Evolutionary conservation across 1,140 invertebrate species (phyloP), one percentile per base, ranked within the genome.

Genomic region (Cheumatopsyche charites): DNA sequence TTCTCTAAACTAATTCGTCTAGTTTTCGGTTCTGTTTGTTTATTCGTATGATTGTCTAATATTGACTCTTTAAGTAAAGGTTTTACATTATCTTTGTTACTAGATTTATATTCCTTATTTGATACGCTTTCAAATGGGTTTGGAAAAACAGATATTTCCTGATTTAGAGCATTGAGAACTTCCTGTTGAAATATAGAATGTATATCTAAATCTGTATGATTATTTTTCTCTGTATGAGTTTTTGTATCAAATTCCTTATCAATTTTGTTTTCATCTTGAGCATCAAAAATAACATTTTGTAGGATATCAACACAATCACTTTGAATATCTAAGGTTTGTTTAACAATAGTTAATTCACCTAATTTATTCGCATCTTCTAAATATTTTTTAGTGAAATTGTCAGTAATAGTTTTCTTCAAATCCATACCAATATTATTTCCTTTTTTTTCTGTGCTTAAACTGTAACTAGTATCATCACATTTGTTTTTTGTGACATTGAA

Each of bases 1-100:
- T 79, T 84, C 79, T 85, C 83, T 47, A 85, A 81, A 9, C 82
- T 83, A 74, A 85, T 84, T 77, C 81, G 78, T 77, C 82, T 83
- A 58, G 81, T 77, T 77, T 82, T 81, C 70, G 80, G 74, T 12
- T 78, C 77, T 75, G 29, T 36, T 36, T 36, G 29, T 58, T 58
- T 7, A 58, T 58, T 58, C 1, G 4, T 7, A 58, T 58, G 6
- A 13, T 1, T 26, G 25, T 23, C 23, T 25, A 12, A 1, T 2
- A 25, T 0, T 25, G 82, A 80, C 63, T 83, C n/a, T 41, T 61
- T 55, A 36, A 36, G 3, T 36, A 49, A 19, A 21, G 58, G 42
- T 49, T 70, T 41, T 11, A 7, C 15, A 47, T 29, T 49, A 15
- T 67, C 12, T 12, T 13, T 29, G 3, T n/a, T 36, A 29, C 13